Conservation (phyloP, 2,888 invertebrate species). For the Octodonta nipae region DNA sequence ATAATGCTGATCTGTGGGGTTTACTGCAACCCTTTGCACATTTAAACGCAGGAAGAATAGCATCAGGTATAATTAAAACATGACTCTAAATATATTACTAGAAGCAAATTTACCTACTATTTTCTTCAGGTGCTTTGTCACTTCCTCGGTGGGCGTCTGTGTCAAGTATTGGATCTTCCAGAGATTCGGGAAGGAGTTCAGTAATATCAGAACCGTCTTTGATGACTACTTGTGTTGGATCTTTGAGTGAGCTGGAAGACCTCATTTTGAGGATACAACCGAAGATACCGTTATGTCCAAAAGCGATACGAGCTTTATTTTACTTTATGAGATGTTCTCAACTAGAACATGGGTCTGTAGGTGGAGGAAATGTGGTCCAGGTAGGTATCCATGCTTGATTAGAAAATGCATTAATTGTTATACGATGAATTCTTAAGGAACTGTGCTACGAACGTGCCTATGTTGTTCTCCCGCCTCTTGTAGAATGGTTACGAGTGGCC, state of each 20-base stretch:
- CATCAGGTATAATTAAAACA: constrained; percentile 62
- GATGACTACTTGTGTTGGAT: constrained; percentile 80
- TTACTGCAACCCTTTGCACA: constrained; percentile 82
- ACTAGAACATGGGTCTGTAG: constrained; percentile 39
- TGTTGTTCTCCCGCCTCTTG: constrained; percentile 73
- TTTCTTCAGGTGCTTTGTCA: constrained; percentile 57
- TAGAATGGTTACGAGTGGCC: constrained; percentile 80
- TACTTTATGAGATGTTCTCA: constrained; percentile 89
- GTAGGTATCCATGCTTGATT: constrained; percentile 17
- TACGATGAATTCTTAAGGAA: constrained; percentile 42
- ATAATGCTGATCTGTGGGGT: constrained; percentile 81
- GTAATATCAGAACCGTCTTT: constrained; percentile 52
- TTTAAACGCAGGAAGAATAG: constrained; percentile 74
- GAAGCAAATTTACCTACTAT: too few relatives aligned
- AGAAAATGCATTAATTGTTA: too few relatives aligned
- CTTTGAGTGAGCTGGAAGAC: constrained; percentile 63
- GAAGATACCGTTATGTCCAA: constrained; percentile 42
- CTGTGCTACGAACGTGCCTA: constrained; percentile 78
- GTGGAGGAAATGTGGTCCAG: constrained; percentile 28
- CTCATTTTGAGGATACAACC: constrained; percentile 49
- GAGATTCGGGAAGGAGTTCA: constrained; percentile 34
- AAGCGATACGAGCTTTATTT: constrained; percentile 68
- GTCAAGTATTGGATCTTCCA: constrained; percentile 37
- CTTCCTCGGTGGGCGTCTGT: constrained; percentile 62
- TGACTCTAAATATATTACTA: too few relatives aligned